Conservation (phyloP, 2,888 invertebrate genomes). For the Nycteola revayana region DNA sequence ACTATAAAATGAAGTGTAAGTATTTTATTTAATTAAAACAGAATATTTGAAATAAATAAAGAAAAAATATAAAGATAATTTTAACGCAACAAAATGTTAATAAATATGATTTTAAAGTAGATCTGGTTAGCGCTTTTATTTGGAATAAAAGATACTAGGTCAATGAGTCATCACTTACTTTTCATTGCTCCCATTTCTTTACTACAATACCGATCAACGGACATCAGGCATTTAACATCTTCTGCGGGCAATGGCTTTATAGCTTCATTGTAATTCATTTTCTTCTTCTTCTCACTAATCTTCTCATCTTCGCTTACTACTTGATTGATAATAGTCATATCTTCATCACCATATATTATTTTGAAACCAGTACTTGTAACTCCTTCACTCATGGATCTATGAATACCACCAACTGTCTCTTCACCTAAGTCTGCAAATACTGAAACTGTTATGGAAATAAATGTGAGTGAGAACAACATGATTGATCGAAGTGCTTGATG, state of each 20-base stretch:
- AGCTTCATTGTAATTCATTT: conserved; percentile 40
- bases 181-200: conserved; percentile 61
- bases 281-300: conserved; percentile 39
- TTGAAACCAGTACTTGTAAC: conserved; percentile 51
- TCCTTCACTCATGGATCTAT: conserved; percentile 47
- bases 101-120: too few species aligned
- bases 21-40: too few species aligned
- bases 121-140: too few species aligned
- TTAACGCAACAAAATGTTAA: too few species aligned
- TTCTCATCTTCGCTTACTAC: conserved; percentile 55
- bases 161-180: too few species aligned
- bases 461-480: conserved; percentile 43
- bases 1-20: too few species aligned
- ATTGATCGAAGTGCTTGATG: conserved; percentile 24
- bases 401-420: conserved; percentile 41
- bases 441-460: conserved; percentile 26
- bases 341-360: conserved; percentile 62
- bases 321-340: conserved; percentile 55
- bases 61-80: too few species aligned
- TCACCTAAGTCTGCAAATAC: conserved; percentile 21
- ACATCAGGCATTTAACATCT: conserved; percentile 74
- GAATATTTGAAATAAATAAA: too few species aligned
- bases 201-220: conserved; percentile 62
- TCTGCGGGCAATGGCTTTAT: conserved; percentile 49
- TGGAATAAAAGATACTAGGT: too few species aligned